These are phyloP conservation scores for Ricordea florida DNA, from an alignment of 92 coral and sea anemone genomes.

Conservation along the genomic window DNA sequence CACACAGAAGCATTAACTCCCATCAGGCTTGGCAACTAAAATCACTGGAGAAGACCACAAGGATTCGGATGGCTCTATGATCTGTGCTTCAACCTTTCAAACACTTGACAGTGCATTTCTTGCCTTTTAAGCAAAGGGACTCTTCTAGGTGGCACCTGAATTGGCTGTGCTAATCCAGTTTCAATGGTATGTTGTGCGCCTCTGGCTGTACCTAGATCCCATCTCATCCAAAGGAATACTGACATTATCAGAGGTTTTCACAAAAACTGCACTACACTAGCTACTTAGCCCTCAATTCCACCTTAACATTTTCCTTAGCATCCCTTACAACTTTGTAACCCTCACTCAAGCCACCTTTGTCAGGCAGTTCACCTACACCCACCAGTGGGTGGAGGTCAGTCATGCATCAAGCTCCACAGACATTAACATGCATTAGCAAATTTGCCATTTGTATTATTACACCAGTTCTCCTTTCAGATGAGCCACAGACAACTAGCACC, in stretches of 20 bases:
- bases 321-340: slow-evolving; percentile 2
- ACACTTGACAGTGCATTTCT: slow-evolving; percentile 32
- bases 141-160: slow-evolving; percentile 28
- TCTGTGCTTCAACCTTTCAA: slow-evolving; percentile 30
- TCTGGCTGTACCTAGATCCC: slow-evolving; percentile 29
- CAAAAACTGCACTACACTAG: slow-evolving; percentile 15
- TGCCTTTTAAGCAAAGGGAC: slow-evolving; percentile 39
- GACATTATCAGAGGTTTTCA: neutral
- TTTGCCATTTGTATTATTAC: no score
- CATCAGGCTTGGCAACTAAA: slow-evolving; percentile 29
- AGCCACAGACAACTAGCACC: no score
- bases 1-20: slow-evolving; percentile 12
- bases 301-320: neutral
- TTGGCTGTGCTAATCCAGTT: slow-evolving; percentile 24
- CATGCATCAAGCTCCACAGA: no score
- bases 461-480: no score
- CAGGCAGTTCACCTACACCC: neutral
- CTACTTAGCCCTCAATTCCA: neutral
- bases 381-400: neutral
- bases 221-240: neutral
- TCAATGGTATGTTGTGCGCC: slow-evolving; percentile 24
- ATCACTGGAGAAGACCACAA: slow-evolving; percentile 58
- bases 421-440: no score
- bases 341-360: neutral
- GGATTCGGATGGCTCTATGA: slow-evolving; percentile 43